phyloP scores from a whole-genome alignment of 1,140 invertebrate species.

The Camponotus vicinus region DNA sequence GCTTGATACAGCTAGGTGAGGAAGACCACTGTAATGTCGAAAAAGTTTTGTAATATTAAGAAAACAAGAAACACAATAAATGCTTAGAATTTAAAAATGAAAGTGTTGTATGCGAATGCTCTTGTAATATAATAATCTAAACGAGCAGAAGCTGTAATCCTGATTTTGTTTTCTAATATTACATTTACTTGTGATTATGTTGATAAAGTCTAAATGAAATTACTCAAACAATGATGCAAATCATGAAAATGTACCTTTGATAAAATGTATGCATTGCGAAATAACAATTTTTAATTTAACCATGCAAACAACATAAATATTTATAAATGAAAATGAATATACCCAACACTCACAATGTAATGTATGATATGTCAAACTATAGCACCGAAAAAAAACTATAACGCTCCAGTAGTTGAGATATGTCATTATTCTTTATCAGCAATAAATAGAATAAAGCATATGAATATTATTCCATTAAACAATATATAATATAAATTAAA shows the following conservation, averaged over 20 bases:
- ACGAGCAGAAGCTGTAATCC: constrained; percentile 16
- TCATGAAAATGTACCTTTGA: constrained; percentile 25
- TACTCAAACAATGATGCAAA: constrained; percentile 27
- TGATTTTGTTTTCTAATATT: background rate
- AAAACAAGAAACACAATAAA: background rate
- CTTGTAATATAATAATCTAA: background rate
- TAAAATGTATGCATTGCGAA: background rate
- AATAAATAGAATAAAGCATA: background rate
- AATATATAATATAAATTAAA: background rate
- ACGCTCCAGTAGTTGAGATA: constrained; percentile 53
- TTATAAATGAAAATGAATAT: constrained; percentile 31
- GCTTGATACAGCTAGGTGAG: constrained; percentile 93
- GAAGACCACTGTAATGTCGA: constrained; percentile 88
- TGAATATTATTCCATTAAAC: constrained; percentile 16
- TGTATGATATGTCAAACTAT: constrained; percentile 35
- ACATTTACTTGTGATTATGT: background rate
- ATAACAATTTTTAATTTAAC: background rate
- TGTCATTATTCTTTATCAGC: background rate
- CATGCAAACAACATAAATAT: background rate
- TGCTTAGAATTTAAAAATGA: background rate
- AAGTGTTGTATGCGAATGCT: background rate
- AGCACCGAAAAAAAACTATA: constrained; percentile 70
- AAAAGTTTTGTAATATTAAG: background rate
- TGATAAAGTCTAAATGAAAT: constrained; percentile 20
- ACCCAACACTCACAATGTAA: constrained; percentile 36